Evolutionary conservation across 2,113 vertebrate genomes (phyloP).

Genomic region (Theropithecus gelada): DNA sequence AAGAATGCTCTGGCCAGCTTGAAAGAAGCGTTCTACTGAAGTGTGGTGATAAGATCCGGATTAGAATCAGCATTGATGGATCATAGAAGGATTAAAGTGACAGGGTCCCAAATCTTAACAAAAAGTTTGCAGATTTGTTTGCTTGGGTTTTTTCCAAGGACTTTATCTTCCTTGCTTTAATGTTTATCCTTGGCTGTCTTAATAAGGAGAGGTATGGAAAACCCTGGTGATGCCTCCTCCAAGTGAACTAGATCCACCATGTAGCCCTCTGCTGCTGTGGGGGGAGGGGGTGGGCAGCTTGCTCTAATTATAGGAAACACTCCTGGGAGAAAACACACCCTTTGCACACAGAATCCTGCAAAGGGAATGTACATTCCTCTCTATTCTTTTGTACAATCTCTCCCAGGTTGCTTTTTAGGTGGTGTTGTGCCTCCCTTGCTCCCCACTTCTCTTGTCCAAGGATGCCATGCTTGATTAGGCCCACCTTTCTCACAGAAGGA

Average conservation of each 20-base stretch:
- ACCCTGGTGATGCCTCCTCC: background rate
- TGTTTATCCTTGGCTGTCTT: background rate
- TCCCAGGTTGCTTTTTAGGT: background rate
- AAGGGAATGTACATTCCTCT: background rate
- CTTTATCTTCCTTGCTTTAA: background rate
- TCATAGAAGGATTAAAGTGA: background rate
- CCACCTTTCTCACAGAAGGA: background rate
- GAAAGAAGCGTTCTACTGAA: conserved; percentile 26
- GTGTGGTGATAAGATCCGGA: background rate
- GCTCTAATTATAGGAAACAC: background rate
- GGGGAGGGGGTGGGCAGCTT: background rate
- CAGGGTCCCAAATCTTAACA: background rate
- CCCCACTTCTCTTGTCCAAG: background rate
- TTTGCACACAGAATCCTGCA: background rate
- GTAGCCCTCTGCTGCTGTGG: background rate
- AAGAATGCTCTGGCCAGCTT: background rate
- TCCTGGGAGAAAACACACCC: background rate
- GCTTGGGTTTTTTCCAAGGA: background rate
- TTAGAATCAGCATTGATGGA: background rate
- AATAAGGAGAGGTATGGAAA: background rate
- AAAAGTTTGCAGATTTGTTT: background rate
- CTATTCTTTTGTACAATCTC: background rate
- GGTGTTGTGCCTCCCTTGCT: background rate
- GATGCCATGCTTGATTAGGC: background rate
- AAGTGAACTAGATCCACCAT: background rate